Percentiles rank a stretch among this genome's conserved stretches.
Evolutionary conservation across 1,140 invertebrate species (phyloP).

Genomic region (Ceratina japonica): DNA sequence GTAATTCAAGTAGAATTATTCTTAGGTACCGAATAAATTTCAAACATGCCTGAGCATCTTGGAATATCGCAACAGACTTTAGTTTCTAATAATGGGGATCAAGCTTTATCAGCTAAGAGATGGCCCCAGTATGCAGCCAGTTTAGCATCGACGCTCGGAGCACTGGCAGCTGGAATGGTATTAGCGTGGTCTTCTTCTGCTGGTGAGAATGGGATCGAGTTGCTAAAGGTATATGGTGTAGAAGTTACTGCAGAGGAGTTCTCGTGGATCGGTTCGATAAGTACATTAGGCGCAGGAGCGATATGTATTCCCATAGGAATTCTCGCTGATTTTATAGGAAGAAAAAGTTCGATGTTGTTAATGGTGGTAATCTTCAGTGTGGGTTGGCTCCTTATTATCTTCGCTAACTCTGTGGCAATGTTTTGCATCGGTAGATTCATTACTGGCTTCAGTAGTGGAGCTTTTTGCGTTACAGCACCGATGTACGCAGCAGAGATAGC

Average conservation of each 20-base stretch:
- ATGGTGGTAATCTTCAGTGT: conserved; percentile 85
- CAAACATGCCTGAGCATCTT: conserved; percentile 71
- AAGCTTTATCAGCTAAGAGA: conserved; percentile 75
- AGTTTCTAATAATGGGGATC: conserved; percentile 72
- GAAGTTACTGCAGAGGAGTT: conserved; percentile 78
- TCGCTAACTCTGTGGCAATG: conserved; percentile 83
- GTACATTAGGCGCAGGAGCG: conserved; percentile 86
- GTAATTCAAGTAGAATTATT: background rate
- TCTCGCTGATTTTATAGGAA: conserved; percentile 86
- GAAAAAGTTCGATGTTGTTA: conserved; percentile 86
- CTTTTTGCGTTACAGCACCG: conserved; percentile 88
- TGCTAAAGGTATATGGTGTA: conserved; percentile 79
- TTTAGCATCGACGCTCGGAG: conserved; percentile 81
- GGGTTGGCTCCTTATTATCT: conserved; percentile 89
- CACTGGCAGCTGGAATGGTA: conserved; percentile 83
- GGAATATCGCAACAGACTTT: conserved; percentile 81
- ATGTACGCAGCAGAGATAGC: conserved; percentile 91
- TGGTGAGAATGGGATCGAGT: conserved; percentile 76
- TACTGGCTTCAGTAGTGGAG: conserved; percentile 86
- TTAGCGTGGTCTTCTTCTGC: conserved; percentile 90
- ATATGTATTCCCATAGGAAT: conserved; percentile 87
- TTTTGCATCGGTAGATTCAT: conserved; percentile 87
- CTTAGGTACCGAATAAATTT: background rate
- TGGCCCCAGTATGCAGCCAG: conserved; percentile 86
- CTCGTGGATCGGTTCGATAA: conserved; percentile 86